These are phyloP conservation scores for Neocrepidodera transversa DNA, from an alignment of 2,888 invertebrate species.

Conservation along the genomic window DNA sequence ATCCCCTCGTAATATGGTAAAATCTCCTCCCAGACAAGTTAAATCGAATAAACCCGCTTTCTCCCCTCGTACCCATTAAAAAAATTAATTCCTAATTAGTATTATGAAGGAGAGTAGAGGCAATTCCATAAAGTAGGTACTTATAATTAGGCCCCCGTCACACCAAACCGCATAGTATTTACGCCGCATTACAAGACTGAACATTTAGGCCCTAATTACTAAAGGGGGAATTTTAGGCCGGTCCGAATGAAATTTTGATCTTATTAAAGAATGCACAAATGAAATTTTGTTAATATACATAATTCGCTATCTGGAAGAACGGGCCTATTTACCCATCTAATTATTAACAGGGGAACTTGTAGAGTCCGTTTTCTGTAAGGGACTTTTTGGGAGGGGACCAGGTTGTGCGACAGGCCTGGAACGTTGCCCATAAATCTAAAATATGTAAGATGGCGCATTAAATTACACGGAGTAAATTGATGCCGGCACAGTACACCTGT, in stretches of 20 bases:
- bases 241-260: not conserved
- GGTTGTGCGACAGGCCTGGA: slow-evolving; percentile 40
- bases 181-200: slow-evolving; percentile 14
- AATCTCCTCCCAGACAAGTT: not conserved
- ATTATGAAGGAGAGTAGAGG: slow-evolving; percentile 16
- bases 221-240: slow-evolving; percentile 12
- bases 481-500: slow-evolving; percentile 46
- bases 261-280: not conserved
- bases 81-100: slow-evolving; percentile 25
- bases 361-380: slow-evolving; percentile 12
- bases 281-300: too few relatives aligned
- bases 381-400: slow-evolving; percentile 20
- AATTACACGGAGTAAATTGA: slow-evolving; percentile 52
- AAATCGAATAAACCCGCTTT: slow-evolving; percentile 16
- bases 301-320: too few relatives aligned
- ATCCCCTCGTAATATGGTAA: not conserved
- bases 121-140: slow-evolving; percentile 28
- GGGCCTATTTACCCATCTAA: slow-evolving; percentile 21
- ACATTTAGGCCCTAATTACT: slow-evolving; percentile 26
- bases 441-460: slow-evolving; percentile 54
- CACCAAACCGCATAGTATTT: slow-evolving; percentile 27
- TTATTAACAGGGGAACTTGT: slow-evolving; percentile 15
- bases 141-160: slow-evolving; percentile 29
- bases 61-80: slow-evolving; percentile 4
- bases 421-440: slow-evolving; percentile 50